Base-by-base conservation (phyloP, 2,797 vertebrate species). In the Sebastes kiyomatsui region DNA sequence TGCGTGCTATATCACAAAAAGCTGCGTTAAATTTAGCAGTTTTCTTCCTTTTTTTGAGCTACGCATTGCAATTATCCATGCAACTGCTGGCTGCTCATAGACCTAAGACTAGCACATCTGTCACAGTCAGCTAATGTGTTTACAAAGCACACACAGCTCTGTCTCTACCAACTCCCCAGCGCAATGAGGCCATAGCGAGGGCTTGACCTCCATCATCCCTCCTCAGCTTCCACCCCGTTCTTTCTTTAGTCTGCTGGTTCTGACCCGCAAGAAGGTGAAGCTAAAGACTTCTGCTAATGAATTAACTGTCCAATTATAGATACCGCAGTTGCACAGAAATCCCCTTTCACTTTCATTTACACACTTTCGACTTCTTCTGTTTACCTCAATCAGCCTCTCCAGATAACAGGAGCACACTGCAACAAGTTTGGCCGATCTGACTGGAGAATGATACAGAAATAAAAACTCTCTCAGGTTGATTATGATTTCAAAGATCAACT, bases 241-340 rank as follows among this genome's bases (percentile, higher is more conserved):
- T 72, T 78, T 79, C 55, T 77, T 76, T 3, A n/a, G 55, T 56
- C 67, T 27, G 58, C 11, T 74, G 66, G 23, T 35, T 72, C 35
- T 23, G 28, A 68, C 67, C 72, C 69, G 56, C 70, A 67, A 46
- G 14, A 79, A 79, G 52, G 72, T 80, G 79, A 86, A 71, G 61
- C 58, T 69, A 79, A 69, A 67, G 65, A 72, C 38, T 60, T 54
- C 22, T 49, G 69, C 89, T 88, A 87, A 89, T 89, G 79, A 90
- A 85, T 88, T 87, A 88, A 83, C 81, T 76, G 81, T 81, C 71
- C 73, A 90, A 89, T 87, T 88, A 86, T 76, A 87, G 77, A 85
- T 82, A 72, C 27, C 7, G 14, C 69, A 55, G 74, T 65, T 42
- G 42, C 65, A 72, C 59, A 77, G 76, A 85, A 38, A 59, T 28